Percentiles rank a stretch among this genome's conserved stretches.
Evolutionary conservation across 1,140 invertebrate genomes (phyloP).

Genomic region (Zaprionus africanus): DNA sequence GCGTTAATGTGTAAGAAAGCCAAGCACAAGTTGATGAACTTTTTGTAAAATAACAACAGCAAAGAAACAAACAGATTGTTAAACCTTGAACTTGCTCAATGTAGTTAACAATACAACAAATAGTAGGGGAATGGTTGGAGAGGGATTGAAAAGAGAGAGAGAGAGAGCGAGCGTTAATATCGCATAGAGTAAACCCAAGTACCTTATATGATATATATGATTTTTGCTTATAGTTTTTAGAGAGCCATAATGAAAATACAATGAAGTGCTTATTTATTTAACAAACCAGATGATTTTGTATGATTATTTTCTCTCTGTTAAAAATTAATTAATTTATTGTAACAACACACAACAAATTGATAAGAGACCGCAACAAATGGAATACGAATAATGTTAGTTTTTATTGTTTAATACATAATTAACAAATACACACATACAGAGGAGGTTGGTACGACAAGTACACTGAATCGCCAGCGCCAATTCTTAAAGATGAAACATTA

Average conservation of each 20-base stretch:
- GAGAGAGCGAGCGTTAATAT: conserved; percentile 38
- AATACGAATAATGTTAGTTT: conserved; percentile 25
- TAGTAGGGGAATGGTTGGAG: conserved; percentile 27
- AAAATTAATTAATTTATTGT: conserved; percentile 40
- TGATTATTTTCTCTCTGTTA: conserved; percentile 7
- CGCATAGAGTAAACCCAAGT: conserved; percentile 73
- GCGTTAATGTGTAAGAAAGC: conserved; percentile 59
- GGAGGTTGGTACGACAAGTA: conserved; percentile 10
- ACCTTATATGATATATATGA: conserved; percentile 78
- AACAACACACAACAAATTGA: conserved; percentile 15
- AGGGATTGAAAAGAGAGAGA: conserved; percentile 1
- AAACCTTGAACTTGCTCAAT: conserved; percentile 68
- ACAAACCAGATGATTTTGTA: conserved; percentile 31
- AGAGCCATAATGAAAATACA: conserved; percentile 45
- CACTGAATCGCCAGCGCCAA: conserved; percentile 8
- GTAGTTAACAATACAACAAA: conserved; percentile 59
- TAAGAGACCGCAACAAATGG: conserved; percentile 22
- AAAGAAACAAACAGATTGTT: conserved; percentile 54
- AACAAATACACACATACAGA: conserved; percentile 6
- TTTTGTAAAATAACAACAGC: conserved; percentile 31
- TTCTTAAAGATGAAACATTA: conserved; percentile 5
- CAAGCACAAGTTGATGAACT: conserved; percentile 60
- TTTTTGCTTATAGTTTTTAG: conserved; percentile 62
- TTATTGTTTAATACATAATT: conserved; percentile 32
- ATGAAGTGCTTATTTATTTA: conserved; percentile 60